Evolutionary conservation across 2,888 invertebrate genomes (phyloP), one percentile per base, ranked within the genome.

Genomic region (Bibio marci): DNA sequence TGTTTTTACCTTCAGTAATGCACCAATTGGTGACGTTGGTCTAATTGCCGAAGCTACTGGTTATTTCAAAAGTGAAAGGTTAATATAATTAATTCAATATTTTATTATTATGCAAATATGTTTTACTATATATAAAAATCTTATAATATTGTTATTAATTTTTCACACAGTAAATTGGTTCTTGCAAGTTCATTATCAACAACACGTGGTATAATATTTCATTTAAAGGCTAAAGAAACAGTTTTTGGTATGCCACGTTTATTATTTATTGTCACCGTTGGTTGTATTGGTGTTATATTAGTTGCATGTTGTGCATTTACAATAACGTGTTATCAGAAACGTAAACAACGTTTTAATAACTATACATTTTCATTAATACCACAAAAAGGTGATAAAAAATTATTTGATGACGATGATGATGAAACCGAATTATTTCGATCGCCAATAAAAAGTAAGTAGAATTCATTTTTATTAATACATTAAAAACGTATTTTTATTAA

Each of bases 181-280:
- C n/a, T n/a, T n/a, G n/a, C n/a, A n/a, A n/a, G n/a, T n/a, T n/a
- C n/a, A n/a, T n/a, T n/a, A n/a, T n/a, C n/a, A n/a, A n/a, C 8
- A 22, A 22, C 22, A 6, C 22, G 22, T 22, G 22, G 22, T 22
- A 22, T 22, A 22, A 22, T 22, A 22, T 22, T 22, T 8, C 22
- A 22, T 22, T 22, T 22, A 22, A 22, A 22, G 22, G 22, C 22
- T 11, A 75, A 83, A 49, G 76, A 76, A 46, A 67, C 64, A 43
- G 70, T 85, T 13, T 62, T 80, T 47, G 86, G 86, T 1, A 62
- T 87, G 63, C 81, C 86, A 1, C 63, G 86, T 22, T 64, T 82
- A 17, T 66, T 77, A 2, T 87, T 88, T 54, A 73, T 86, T 26
- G 69, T 82, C 51, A 53, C 82, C 10, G 66, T 77, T 46, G 82